A percentile compares a stretch with the other conserved stretches of the same genome.
Evolutionary conservation across 1,140 invertebrate species (phyloP).

Genomic region (Drosophila fuyamai): DNA sequence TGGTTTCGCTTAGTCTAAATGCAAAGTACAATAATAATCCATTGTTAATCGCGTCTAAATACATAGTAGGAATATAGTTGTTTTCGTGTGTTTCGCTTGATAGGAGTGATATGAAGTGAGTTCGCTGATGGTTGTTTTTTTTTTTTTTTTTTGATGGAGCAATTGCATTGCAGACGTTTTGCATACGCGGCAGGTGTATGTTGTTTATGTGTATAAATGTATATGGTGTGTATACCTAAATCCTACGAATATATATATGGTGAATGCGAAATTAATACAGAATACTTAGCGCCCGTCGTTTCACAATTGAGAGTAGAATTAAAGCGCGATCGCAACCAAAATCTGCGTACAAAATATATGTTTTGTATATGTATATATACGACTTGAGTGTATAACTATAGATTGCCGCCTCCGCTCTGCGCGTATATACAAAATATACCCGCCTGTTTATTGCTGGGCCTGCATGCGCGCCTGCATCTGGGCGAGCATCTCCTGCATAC

Average conservation of each 20-base stretch:
- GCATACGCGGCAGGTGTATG: constrained; percentile 31
- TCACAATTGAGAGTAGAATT: constrained; percentile 51
- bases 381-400: constrained; percentile 91
- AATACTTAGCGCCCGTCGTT: constrained; percentile 62
- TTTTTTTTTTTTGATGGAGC: constrained; percentile 21
- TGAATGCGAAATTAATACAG: constrained; percentile 56
- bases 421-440: constrained; percentile 2
- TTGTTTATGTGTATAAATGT: constrained; percentile 30
- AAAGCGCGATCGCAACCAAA: constrained; percentile 59
- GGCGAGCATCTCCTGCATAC: constrained; percentile 97
- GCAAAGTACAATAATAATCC: constrained; percentile 27
- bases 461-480: constrained; percentile 97
- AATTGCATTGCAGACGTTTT: constrained; percentile 55
- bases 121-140: constrained; percentile 16
- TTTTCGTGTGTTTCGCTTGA: constrained; percentile 43
- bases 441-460: constrained; percentile 85
- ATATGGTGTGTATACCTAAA: constrained; percentile 30
- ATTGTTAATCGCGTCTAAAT: constrained; percentile 51
- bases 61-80: constrained; percentile 78
- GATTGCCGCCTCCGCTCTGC: constrained; percentile 15
- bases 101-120: constrained; percentile 75
- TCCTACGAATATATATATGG: constrained; percentile 35
- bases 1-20: constrained; percentile 30
- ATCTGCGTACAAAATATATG: constrained; percentile 70
- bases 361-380: constrained; percentile 42